Base-by-base conservation (phyloP, 2,113 vertebrate species). In the Micronycteris hirsuta region DNA sequence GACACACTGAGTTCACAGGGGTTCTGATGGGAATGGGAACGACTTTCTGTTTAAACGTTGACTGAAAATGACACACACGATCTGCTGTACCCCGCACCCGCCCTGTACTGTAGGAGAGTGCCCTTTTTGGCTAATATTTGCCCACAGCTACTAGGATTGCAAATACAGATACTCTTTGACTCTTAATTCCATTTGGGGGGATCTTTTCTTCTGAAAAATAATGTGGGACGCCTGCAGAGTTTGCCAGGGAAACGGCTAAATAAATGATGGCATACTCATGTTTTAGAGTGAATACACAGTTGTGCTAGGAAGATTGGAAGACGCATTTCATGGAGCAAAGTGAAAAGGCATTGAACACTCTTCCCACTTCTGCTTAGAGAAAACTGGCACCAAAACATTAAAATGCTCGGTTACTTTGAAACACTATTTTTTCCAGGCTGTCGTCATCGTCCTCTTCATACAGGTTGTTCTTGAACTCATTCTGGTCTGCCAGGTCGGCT, bases 391-490 rank as follows among this genome's bases (percentile, higher is more conserved):
- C 61, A 2, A 33, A 38, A 67, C 0, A 17, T 52, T 41, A 43
- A 89, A 84, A 80, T 28, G 68, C 45, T 73, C 33, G 7, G 28
- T 97, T 96, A 98, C 98, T 97, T 91, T 88, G 97, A 20, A 91
- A 28, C 0, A 1, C 41, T 81, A 96, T 93, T 95, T 95, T 98
- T 70, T 97, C 98, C 96, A 94, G 28, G 94, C 97, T 97, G 43
- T 97, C 98, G 3, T 97, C 89, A 36, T 97, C 97, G 14, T 97
- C 97, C 10, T 98, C 98, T 41, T 98, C 98, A 47, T 97, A 97
- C 17, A 93, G 80, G 47, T 92, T 80, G 74, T 41, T 49, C 73
- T 85, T 96, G 19, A 81, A 94, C 2, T 96, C 92, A 2, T 88
- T 93, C 5, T 43, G 93, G 33, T 98, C 98, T 68, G 98, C 97